Evolutionary conservation across 2,888 invertebrate genomes (phyloP), one percentile per base, ranked within the genome.

Genomic region (Tinea trinotella): DNA sequence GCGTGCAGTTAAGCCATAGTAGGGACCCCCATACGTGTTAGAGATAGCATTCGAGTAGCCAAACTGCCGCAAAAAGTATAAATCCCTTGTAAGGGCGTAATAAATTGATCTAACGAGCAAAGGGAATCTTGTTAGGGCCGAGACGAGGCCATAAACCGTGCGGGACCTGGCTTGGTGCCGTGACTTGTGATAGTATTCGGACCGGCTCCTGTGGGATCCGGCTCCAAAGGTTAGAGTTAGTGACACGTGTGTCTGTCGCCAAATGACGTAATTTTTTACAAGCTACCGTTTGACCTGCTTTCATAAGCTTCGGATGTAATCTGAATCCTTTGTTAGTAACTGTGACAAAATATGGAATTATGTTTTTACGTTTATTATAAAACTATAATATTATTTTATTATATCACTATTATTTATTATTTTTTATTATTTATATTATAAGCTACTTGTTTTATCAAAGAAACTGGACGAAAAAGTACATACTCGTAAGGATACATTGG

Each of bases 91-190:
- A 71, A 74, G 74, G 70, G 69, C 60, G 70, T 71, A 68, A 76
- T 77, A 76, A 77, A 77, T 76, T 75, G 74, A 61, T 63, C 66
- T 76, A 72, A 79, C 74, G 70, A 71, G 67, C 66, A 65, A 46
- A 59, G 63, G 65, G 65, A 71, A 75, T 70, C 72, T 76, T 72
- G 75, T 76, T 70, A 71, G 67, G 58, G 69, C 64, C 67, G 68
- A 62, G 65, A 61, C 24, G 63, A 60, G 59, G 64, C 65, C 65
- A 65, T 74, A 74, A 75, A 75, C 59, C 59, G 67, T 58, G 57
- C 52, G 59, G 44, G 50, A 48, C 19, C 30, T 35, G 35, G 19
- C 52, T 36, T 35, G 52, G n/a, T 30, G 19, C 53, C 49, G 55
- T 54, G 55, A 57, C 56, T 56, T 36, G 49, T 9, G 55, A 53